phyloP scores from a whole-genome alignment of 2,113 vertebrate species.

The Trachemys scripta region DNA sequence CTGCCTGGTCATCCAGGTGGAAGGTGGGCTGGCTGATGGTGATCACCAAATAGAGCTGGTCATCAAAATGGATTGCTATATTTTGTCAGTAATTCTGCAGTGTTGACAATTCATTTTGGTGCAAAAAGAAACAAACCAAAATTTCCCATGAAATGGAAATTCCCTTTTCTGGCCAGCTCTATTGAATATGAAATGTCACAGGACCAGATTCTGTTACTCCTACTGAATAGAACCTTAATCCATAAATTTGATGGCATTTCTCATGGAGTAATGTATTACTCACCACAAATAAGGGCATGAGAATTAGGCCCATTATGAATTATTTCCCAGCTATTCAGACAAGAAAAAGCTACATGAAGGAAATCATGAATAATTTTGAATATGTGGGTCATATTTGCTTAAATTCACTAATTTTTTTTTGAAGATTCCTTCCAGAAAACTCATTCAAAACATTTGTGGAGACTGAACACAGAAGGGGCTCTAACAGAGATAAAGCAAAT shows the following conservation, averaged over 20 bases:
- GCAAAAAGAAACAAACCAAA: not conserved
- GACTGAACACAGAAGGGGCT: not conserved
- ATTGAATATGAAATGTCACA: not conserved
- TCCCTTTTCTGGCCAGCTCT: not conserved
- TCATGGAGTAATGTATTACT: not conserved
- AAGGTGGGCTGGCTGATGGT: not conserved
- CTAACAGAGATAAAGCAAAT: not conserved
- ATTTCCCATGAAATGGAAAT: not conserved
- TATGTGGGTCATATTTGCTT: not conserved
- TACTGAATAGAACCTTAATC: not conserved
- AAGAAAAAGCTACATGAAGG: not conserved
- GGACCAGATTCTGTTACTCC: not conserved
- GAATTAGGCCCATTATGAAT: not conserved
- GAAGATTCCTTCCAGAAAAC: not conserved
- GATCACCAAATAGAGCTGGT: not conserved
- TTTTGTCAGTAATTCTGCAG: constrained; percentile 23
- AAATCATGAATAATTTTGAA: not conserved
- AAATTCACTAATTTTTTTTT: not conserved
- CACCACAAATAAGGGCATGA: not conserved
- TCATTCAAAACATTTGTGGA: not conserved
- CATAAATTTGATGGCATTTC: rapidly evolving
- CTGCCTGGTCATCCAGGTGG: constrained; percentile 1
- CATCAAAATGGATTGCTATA: rapidly evolving
- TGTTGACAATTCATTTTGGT: constrained; percentile 2
- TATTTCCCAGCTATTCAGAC: not conserved